Evolutionary conservation across 2,113 vertebrate genomes (phyloP), one percentile per base, ranked within the genome.

Genomic region (Phyllostomus hastatus): DNA sequence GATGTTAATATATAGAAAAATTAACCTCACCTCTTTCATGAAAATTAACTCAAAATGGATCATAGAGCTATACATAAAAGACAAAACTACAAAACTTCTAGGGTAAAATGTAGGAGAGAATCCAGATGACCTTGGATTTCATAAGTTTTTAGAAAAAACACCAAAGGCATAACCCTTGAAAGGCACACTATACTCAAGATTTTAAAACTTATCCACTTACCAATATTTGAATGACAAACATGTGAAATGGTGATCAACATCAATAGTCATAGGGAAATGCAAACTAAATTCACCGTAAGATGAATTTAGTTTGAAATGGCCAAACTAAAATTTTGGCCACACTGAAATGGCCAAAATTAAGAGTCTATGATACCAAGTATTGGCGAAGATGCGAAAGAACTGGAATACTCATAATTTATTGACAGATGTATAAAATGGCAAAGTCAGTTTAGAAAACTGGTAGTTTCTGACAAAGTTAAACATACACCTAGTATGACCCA

Each of bases 1-100:
- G 72, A 43, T 89, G 5, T 20, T 43, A 16, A 61, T 10, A 69
- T 64, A 7, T 43, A 72, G 57, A 72, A 66, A 38, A 88, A 73
- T 50, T 66, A 92, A 75, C 38, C 19, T 96, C 59, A 85, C 26
- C 35, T 20, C n/a, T 95, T 95, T 85, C 33, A 85, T n/a, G 91
- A 88, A 95, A 89, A 86, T 76, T 59, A 72, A 17, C 43, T 90
- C 22, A 76, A 76, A 76, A 41, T 81, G 19, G 10, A 59, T 84
- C 33, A 46, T 64, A 84, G 33, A 52, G 28, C 31, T 88, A 64
- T n/a, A 50, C 59, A 35, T 85, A 70, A 91, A 79, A 86, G 69
- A 22, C 2, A 69, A 90, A 83, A 59, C 33, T 50, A 1, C 79
- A 50, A 76, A 79, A 79, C 31, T 76, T 81, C 38, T 73, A n/a